Base-by-base conservation (phyloP, 2,113 vertebrate genomes). In the Tautogolabrus adspersus region DNA sequence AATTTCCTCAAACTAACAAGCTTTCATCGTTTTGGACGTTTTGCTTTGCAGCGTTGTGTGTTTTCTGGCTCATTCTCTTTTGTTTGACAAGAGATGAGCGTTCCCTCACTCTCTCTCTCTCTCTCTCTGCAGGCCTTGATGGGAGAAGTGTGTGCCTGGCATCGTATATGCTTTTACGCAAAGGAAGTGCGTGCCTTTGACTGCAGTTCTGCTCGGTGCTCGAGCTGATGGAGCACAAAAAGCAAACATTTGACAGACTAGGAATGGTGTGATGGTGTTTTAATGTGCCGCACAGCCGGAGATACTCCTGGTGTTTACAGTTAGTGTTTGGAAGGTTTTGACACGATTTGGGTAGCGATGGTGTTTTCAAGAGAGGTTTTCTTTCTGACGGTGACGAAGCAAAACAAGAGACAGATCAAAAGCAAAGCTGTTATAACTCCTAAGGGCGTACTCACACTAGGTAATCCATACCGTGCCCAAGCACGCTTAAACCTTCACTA, bases 31-130 rank as follows among this genome's bases (percentile, higher is more conserved):
- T 84, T 90, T 75, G 79, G 87, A 88, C 65, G 84, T 85, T 84
- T 87, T 83, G 69, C 81, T 65, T 65, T 11, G 76, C 30, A 64
- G 73, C 81, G 44, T 72, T 63, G 70, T 63, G 70, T 63, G 30
- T 88, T 21, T 88, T 83, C 82, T 83, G 77, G 77, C 80, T 76
- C 52, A 16, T 63, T 77, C 75, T 75, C 78, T 49, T 52, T 81
- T 89, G 87, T 91, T 88, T 90, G 87, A 88, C 77, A 85, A 83
- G 78, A 84, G 82, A 87, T 80, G 83, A 85, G 72, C 34, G 52
- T 66, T 77, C 34, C 75, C 69, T 63, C 18, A 10, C 57, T 75
- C 71, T 60, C 56, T 55, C 80, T 77, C 71, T 12, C 57, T 75
- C 71, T 59, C 56, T 55, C 80, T 77, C 71, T 42, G 40, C 51